A percentile compares a stretch with the other conserved stretches of the same genome.
Conservation (phyloP, 2,888 invertebrate genomes). For the Andrena camellia region DNA sequence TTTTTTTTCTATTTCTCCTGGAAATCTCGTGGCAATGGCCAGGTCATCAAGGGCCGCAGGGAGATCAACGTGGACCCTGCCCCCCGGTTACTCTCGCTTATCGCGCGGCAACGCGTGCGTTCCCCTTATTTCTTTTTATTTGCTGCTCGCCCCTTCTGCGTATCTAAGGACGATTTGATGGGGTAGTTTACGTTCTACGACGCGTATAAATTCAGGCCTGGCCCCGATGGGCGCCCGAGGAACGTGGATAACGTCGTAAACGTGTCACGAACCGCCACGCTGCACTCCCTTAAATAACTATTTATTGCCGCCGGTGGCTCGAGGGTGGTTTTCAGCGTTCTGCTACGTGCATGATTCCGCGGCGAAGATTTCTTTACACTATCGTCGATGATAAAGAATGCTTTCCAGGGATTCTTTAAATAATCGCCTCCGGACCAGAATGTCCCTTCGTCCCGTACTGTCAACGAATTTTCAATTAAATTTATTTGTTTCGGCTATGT, state of each 20-base stretch:
- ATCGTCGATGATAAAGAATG: too few relatives aligned
- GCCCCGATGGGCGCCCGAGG: slow-evolving; percentile 27
- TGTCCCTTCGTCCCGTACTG: background rate
- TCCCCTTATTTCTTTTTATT: slow-evolving; percentile 56
- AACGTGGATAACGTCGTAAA: slow-evolving; percentile 44
- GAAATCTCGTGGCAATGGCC: slow-evolving; percentile 25
- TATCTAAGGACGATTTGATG: slow-evolving; percentile 46
- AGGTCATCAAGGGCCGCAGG: slow-evolving; percentile 27
- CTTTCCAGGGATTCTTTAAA: background rate
- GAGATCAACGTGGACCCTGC: slow-evolving; percentile 44
- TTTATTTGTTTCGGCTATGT: background rate
- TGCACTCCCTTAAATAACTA: slow-evolving; percentile 24
- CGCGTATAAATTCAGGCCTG: slow-evolving; percentile 56
- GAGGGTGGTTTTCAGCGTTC: slow-evolving; percentile 1
- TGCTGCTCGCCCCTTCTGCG: slow-evolving; percentile 18
- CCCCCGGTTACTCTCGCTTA: slow-evolving; percentile 56
- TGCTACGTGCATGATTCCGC: background rate
- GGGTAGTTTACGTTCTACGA: slow-evolving; percentile 53
- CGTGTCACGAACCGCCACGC: slow-evolving; percentile 38
- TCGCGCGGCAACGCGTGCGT: slow-evolving; percentile 29
- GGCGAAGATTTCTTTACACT: background rate
- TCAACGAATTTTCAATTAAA: background rate
- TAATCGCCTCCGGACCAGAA: background rate
- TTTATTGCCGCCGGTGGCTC: slow-evolving; percentile 27
- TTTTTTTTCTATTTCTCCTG: slow-evolving; percentile 58